Conservation (phyloP, 2,113 vertebrate species). For the Eudyptes chrysolophus region DNA sequence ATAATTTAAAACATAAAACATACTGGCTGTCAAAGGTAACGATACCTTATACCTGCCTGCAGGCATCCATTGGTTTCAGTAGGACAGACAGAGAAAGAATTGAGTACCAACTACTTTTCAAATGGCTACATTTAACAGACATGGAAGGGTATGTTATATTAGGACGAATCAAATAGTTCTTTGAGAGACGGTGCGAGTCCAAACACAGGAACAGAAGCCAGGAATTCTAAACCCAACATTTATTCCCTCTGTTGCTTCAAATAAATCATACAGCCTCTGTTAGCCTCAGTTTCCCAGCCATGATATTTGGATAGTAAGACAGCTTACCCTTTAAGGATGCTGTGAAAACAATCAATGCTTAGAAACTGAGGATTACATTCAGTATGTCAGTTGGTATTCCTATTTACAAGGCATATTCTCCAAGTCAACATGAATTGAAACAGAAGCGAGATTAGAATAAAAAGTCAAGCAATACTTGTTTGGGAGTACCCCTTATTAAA, state of each 20-base stretch:
- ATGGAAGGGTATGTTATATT: not conserved
- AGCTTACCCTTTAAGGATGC: constrained; percentile 54
- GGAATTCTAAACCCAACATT: constrained; percentile 14
- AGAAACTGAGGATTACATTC: constrained; percentile 40
- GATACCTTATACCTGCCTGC: constrained; percentile 32
- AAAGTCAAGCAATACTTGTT: not conserved
- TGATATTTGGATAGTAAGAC: constrained; percentile 39
- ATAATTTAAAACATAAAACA: constrained; percentile 63
- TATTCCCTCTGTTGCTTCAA: constrained; percentile 29
- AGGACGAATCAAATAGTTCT: constrained; percentile 11
- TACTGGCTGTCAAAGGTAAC: constrained; percentile 53
- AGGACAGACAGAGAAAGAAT: constrained; percentile 28
- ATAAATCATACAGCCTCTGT: constrained; percentile 34
- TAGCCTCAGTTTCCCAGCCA: constrained; percentile 57
- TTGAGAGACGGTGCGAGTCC: not conserved
- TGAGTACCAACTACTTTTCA: not conserved
- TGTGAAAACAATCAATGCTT: constrained; percentile 44
- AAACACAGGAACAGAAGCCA: constrained; percentile 12
- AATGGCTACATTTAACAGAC: constrained; percentile 2
- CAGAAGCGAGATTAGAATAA: not conserved
- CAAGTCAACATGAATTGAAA: constrained; percentile 37
- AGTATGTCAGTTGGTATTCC: not conserved
- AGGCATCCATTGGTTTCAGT: constrained; percentile 51
- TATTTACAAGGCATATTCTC: constrained; percentile 44
- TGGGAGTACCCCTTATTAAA: not conserved